Percentiles rank a stretch among this genome's conserved stretches.
phyloP scores from a whole-genome alignment of 2,888 invertebrate genomes.

The Scrobipalpa atriplicella region DNA sequence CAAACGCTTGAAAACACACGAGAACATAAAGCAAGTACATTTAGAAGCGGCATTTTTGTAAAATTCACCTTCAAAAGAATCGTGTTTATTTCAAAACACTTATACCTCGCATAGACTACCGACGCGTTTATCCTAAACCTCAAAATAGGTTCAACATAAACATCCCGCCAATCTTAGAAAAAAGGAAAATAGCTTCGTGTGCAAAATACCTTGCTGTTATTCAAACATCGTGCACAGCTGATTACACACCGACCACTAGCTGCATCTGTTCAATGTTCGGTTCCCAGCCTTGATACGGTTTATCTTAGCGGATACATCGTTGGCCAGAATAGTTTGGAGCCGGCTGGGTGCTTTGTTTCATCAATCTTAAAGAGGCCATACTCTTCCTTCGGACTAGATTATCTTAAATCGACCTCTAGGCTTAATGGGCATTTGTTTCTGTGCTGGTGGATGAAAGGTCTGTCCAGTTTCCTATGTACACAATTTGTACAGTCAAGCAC shows the following conservation, averaged over 20 bases:
- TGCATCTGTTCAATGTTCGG: slow-evolving; percentile 26
- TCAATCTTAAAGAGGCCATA: neutral
- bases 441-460: neutral
- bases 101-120: neutral
- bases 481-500: too few species aligned
- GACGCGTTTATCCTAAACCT: neutral
- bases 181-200: slow-evolving; percentile 1
- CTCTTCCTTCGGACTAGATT: neutral
- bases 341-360: slow-evolving; percentile 13
- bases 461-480: neutral
- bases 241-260: neutral
- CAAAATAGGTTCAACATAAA: slow-evolving; percentile 1
- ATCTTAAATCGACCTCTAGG: neutral
- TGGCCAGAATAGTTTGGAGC: slow-evolving; percentile 3
- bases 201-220: neutral
- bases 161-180: neutral
- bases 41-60: neutral
- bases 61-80: neutral
- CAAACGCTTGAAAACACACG: too few species aligned
- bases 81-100: neutral
- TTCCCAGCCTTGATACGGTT: slow-evolving; percentile 28
- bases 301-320: slow-evolving; percentile 24
- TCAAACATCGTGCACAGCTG: neutral
- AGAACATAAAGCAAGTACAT: too few species aligned
- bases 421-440: slow-evolving; percentile 1